Percentiles rank a stretch among this genome's conserved stretches.
Conservation (phyloP, 2,888 invertebrate species). For the Epirrhoe tristata region DNA sequence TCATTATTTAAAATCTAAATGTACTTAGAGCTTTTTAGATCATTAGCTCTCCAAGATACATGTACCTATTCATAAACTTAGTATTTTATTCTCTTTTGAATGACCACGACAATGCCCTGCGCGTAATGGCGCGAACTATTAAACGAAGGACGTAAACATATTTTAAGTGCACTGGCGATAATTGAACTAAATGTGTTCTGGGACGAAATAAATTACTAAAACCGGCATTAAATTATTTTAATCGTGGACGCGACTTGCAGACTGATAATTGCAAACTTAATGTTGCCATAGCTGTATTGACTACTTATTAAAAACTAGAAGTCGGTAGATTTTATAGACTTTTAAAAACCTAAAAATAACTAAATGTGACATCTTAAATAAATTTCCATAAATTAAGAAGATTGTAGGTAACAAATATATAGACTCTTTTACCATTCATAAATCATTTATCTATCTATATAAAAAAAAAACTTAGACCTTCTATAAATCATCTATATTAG, state of each 20-base stretch:
- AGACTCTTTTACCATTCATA: no score
- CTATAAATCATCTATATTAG: no score
- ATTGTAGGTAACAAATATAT: no score
- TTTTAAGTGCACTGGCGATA: constrained; percentile 68
- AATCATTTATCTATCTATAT: no score
- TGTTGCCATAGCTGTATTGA: neutral
- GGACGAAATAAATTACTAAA: constrained; percentile 72
- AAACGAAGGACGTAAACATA: constrained; percentile 57
- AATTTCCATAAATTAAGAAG: no score
- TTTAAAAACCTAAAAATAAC: no score
- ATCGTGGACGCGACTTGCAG: constrained; percentile 50
- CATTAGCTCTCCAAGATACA: neutral
- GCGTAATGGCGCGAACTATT: constrained; percentile 39
- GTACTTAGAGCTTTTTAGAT: no score
- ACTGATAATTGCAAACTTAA: constrained; percentile 34
- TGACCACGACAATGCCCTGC: constrained; percentile 1
- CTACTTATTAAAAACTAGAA: neutral
- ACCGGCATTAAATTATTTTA: constrained; percentile 71
- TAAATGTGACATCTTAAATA: no score
- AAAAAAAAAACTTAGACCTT: no score
- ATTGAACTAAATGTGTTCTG: constrained; percentile 71
- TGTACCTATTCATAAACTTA: neutral
- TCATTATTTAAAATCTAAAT: no score
- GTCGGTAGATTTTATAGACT: no score
- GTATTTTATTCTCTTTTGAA: neutral